Percentiles rank a stretch among this genome's conserved stretches.
Evolutionary conservation across 2,113 vertebrate species (phyloP).

Genomic region (Glaucidium brasilianum): DNA sequence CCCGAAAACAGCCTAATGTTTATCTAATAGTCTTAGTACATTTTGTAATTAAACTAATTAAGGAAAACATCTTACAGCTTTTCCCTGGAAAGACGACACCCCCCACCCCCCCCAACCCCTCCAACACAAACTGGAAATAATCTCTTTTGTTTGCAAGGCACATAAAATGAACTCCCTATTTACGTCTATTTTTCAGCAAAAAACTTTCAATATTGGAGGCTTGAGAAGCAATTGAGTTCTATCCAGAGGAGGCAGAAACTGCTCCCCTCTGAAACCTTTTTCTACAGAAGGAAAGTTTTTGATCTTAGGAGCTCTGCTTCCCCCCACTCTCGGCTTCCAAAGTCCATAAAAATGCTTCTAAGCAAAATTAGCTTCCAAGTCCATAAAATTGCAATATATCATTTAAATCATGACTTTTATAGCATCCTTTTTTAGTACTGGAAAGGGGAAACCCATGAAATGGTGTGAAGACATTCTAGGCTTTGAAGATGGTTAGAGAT

Average conservation of each 20-base stretch:
- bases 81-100: neutral
- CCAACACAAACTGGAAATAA: conserved; percentile 45
- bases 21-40: conserved; percentile 65
- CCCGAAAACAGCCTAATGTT: conserved; percentile 59
- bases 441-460: conserved; percentile 69
- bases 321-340: conserved; percentile 60
- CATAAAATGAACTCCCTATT: conserved; percentile 32
- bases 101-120: neutral
- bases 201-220: conserved; percentile 31
- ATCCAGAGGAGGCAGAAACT: neutral
- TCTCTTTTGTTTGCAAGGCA: conserved; percentile 47
- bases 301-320: conserved; percentile 64
- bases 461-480: conserved; percentile 71
- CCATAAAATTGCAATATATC: conserved; percentile 76
- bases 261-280: conserved; percentile 9
- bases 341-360: conserved; percentile 78
- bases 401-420: conserved; percentile 74
- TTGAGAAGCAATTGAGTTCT: conserved; percentile 25
- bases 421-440: conserved; percentile 62
- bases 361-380: conserved; percentile 76
- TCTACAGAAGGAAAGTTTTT: conserved; percentile 62
- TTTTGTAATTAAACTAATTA: conserved; percentile 74
- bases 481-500: conserved; percentile 72
- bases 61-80: conserved; percentile 59
- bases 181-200: conserved; percentile 10